Evolutionary conservation across 2,888 invertebrate species (phyloP).

Genomic region (Unio delphinus): DNA sequence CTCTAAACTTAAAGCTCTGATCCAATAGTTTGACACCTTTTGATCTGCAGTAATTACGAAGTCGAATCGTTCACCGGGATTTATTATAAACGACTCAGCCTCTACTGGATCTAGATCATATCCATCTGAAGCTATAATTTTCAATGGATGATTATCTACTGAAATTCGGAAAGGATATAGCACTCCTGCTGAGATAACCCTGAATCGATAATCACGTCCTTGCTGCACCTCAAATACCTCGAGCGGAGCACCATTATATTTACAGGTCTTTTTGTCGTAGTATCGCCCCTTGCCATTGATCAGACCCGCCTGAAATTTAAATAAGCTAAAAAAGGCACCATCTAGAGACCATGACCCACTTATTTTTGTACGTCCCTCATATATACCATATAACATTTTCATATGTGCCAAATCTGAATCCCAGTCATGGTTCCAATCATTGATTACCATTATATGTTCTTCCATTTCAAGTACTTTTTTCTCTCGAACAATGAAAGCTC

Average conservation of each 20-base stretch:
- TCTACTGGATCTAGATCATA: too few relatives aligned
- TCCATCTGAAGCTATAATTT: conserved; percentile 12
- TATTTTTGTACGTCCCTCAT: conserved; percentile 25
- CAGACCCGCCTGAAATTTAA: conserved; percentile 26
- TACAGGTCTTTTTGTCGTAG: conserved; percentile 13
- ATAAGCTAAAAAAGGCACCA: conserved; percentile 28
- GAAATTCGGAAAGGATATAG: conserved; percentile 48
- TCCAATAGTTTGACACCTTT: conserved; percentile 54
- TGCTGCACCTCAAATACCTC: conserved; percentile 30
- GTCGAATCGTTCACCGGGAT: too few relatives aligned
- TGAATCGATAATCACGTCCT: too few relatives aligned
- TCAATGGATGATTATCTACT: conserved; percentile 46
- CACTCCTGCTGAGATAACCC: conserved; percentile 44
- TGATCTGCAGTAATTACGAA: too few relatives aligned
- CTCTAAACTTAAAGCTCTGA: conserved; percentile 46
- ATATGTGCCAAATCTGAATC: conserved; percentile 36
- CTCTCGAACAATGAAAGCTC: too few relatives aligned
- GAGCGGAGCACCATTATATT: conserved; percentile 40
- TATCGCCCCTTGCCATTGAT: conserved; percentile 56
- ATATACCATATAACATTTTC: conserved; percentile 40
- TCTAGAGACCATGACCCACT: conserved; percentile 24
- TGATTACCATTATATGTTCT: too few relatives aligned
- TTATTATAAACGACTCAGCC: too few relatives aligned
- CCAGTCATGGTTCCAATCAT: background rate
- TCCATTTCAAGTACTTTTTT: too few relatives aligned